Base-by-base conservation (phyloP, 2,797 vertebrate species). In the Echeneis naucrates region DNA sequence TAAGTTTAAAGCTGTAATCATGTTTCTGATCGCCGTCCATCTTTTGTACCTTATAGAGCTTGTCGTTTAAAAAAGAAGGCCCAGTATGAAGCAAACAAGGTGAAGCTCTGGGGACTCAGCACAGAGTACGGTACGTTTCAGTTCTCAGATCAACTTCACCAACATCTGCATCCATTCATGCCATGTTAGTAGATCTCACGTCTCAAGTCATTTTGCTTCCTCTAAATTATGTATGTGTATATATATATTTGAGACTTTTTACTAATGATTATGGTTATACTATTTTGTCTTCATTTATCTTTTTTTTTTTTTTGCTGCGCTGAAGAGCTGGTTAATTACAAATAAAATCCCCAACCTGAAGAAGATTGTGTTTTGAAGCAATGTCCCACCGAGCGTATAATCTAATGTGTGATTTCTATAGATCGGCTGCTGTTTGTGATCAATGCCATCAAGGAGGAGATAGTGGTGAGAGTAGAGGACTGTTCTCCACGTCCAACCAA, bases 41-140 rank as follows among this genome's bases (percentile, higher is more conserved):
- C 19, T 80, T 57, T 24, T 86, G 53, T 83, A 38, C 79, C 8
- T 77, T 82, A 21, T 68, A 99, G 98, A 95, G 98, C 98, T 84
- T 99, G 98, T 87, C 95, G 98, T 72, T 95, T 99, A 90, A 99
- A 99, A 94, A 99, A 99, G 96, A 99, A 99, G 94, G 98, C 98
- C 30, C 98, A 99, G 85, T 99, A 99, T 82, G 98, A 99, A 95
- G 98, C 98, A 81, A 99, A 99, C 93, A 99, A 99, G 95, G 98
- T 99, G 85, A 99, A 99, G 92, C 95, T 99, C 67, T 99, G 97
- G 98, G 98, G 98, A 87, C 97, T 99, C 86, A 96, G 98, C 93
- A 99, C 97, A 66, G 98, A 99, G 94, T 99, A 99, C 60, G 98
- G 98, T 99, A 96, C n/a, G 13, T 26, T 32, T 11, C 26, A 38